Base-by-base conservation (phyloP, 1,140 invertebrate species). In the Subanguina moxae region DNA sequence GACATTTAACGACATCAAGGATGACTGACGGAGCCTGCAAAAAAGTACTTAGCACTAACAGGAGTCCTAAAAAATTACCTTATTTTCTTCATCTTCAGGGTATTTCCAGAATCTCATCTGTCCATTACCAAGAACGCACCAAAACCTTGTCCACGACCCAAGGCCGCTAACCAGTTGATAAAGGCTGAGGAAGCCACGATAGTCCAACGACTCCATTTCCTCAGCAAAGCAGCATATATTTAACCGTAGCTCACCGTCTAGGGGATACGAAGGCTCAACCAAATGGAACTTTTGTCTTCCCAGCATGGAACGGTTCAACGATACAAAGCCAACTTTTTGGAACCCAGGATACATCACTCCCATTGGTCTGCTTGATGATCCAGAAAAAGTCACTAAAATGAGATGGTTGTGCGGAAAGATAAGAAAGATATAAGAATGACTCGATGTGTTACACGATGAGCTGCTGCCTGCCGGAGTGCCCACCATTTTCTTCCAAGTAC, bases 321-420 rank as follows among this genome's bases (percentile, higher is more conserved):
- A 57, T 0, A 74, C 7, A 42, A 57, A 45, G 23, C 70, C 70
- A 19, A 64, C 43, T n/a, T 56, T 71, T 59, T 72, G 70, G 48
- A 72, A 72, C 0, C 70, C 62, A n/a, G 70, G 62, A 43, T 72
- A 71, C 38, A 72, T 64, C n/a, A 73, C 68, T 23, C 61, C 58
- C 9, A 74, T 59, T 15, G 71, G 71, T 28, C 70, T 32, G 25
- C 46, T 48, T 17, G 57, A 28, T 64, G 58, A 21, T 21, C 21
- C 38, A 21, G 59, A 19, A 62, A 65, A 63, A 19, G 62, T 32
- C n/a, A 38, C 62, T 64, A n/a, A 64, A 59, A 45, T 27, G n/a
- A n/a, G n/a, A n/a, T n/a, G n/a, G n/a, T n/a, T n/a, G n/a, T n/a
- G n/a, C n/a, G n/a, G n/a, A n/a, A n/a, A n/a, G n/a, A n/a, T n/a